These are phyloP conservation scores for Candoia aspera DNA, from an alignment of 2,113 vertebrate species.

Conservation along the genomic window DNA sequence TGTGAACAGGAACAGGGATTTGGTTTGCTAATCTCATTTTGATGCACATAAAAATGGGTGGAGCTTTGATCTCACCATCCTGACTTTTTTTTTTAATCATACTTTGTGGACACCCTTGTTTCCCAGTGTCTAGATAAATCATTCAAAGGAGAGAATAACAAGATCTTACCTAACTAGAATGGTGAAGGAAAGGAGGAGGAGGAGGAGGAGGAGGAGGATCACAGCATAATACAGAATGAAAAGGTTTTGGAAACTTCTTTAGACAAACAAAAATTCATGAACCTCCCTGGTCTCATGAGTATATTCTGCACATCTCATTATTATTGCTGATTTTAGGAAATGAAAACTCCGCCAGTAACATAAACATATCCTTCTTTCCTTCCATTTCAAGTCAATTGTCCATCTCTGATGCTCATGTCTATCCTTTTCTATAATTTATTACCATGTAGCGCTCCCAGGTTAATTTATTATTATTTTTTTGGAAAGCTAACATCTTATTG, in stretches of 20 bases:
- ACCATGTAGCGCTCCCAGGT: background rate
- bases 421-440: background rate
- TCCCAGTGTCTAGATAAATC: background rate
- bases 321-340: constrained; percentile 19
- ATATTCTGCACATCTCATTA: background rate
- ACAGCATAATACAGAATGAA: constrained; percentile 18
- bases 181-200: constrained; percentile 1
- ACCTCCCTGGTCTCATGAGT: background rate
- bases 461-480: background rate
- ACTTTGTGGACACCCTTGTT: background rate
- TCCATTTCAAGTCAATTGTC: background rate
- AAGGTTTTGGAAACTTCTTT: background rate
- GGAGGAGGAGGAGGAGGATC: background rate
- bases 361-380: background rate
- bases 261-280: constrained; percentile 21
- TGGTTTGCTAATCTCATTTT: constrained; percentile 23
- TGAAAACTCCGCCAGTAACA: background rate
- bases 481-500: background rate
- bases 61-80: too few species aligned
- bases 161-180: constrained; percentile 9
- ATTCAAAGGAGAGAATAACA: constrained; percentile 1
- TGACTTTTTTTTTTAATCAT: too few species aligned
- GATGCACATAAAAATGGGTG: background rate
- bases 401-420: background rate
- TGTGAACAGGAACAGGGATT: constrained; percentile 23